Evolutionary conservation across 2,797 vertebrate genomes (phyloP), one percentile per base, ranked within the genome.

Genomic region (Rhinatrema bivittatum): DNA sequence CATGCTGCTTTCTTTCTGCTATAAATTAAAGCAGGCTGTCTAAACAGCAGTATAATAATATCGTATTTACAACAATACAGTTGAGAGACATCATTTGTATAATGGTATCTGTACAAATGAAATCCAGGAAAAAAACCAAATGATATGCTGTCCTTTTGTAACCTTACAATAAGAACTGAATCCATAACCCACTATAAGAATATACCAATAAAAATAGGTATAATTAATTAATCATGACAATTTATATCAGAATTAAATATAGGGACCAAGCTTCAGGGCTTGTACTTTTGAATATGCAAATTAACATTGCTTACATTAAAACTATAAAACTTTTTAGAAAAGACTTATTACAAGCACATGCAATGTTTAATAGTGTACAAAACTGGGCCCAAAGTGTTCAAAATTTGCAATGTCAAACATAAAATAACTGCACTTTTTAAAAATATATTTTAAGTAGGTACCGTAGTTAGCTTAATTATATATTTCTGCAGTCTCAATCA

Each of bases 251-350:
- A 62, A 62, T 50, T 79, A 74, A 80, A 81, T 79, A 74, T 50
- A 50, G 42, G 24, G 42, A 77, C 72, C 57, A 47, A 61, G 36
- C 70, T 62, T 75, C 44, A 39, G 64, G 65, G 69, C 66, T 70
- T 70, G 73, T 33, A 78, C 68, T 79, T 74, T 68, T 79, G 66
- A 70, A 68, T 75, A 72, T 49, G 73, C 68, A 61, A 73, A 69
- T 66, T 62, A 53, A 78, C 81, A 82, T 84, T 84, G 81, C 78
- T 82, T 79, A 77, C 65, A 76, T 80, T 81, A 80, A 81, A 76
- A 32, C 60, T 69, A 72, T 72, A 74, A 73, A 79, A 71, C 63
- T 68, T 62, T 73, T 76, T 75, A 63, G 53, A 73, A 54, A 46
- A 58, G 36, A 77, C 79, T 81, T 66, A 44, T 66, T 74, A 59